phyloP scores from a whole-genome alignment of 2,113 vertebrate species.

The Thamnaconus septentrionalis region DNA sequence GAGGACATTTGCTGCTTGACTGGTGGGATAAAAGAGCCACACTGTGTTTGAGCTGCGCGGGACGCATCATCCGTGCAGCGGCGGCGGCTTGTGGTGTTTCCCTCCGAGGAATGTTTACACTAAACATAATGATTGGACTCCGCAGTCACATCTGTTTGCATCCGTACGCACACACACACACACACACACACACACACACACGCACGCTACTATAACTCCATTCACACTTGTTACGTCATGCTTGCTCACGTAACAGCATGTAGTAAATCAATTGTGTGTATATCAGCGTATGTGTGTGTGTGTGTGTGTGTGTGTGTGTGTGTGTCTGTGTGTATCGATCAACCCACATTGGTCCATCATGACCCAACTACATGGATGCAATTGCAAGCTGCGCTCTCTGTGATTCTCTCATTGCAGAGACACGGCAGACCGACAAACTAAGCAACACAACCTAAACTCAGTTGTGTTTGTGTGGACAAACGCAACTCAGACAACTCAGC shows the following conservation, averaged over 20 bases:
- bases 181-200: conserved; percentile 15
- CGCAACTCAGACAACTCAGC: not conserved
- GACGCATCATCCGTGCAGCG: too few relatives aligned
- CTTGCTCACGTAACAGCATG: conserved; percentile 15
- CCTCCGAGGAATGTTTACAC: conserved; percentile 45
- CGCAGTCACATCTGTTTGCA: conserved; percentile 36
- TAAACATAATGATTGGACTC: conserved; percentile 33
- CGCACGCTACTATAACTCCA: conserved; percentile 8
- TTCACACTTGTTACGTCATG: conserved; percentile 19
- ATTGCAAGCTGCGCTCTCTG: not conserved
- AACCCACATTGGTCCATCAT: conserved; percentile 25
- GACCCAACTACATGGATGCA: conserved; percentile 4
- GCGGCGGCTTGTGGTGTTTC: conserved; percentile 6
- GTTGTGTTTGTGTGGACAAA: not conserved
- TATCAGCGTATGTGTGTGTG: too few relatives aligned
- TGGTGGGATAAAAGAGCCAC: too few relatives aligned
- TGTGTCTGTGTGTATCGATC: conserved; percentile 28
- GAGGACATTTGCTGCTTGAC: too few relatives aligned
- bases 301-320: too few relatives aligned
- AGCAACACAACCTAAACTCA: too few relatives aligned
- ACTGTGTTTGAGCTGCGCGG: not conserved
- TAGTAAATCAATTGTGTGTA: conserved; percentile 40
- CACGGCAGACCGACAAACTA: too few relatives aligned
- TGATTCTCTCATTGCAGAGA: too few relatives aligned
- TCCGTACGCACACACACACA: not conserved